Evolutionary conservation across 2,797 vertebrate genomes (phyloP).

Genomic region (Margarornis squamiger): DNA sequence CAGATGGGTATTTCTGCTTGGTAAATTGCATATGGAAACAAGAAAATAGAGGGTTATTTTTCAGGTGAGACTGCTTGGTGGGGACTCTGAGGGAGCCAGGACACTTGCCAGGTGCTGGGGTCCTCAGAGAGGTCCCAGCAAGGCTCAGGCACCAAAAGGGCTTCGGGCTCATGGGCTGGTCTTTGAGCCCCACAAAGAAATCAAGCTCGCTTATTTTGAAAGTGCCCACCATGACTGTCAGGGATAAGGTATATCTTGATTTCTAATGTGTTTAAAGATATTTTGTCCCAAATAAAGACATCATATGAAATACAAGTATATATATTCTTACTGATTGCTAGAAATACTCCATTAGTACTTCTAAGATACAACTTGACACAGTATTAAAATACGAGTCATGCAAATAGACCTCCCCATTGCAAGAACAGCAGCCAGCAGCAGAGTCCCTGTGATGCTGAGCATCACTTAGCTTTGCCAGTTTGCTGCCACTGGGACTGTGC

Average conservation of each 20-base stretch:
- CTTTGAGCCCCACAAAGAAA: neutral
- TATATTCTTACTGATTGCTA: neutral
- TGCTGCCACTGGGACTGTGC: neutral
- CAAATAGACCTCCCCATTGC: constrained; percentile 16
- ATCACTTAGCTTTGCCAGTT: neutral
- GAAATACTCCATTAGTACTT: neutral
- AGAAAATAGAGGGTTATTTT: neutral
- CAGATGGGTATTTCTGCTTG: neutral
- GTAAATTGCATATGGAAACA: neutral
- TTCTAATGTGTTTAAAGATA: neutral
- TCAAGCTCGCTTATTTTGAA: neutral
- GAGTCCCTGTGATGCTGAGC: neutral
- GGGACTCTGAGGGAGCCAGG: neutral
- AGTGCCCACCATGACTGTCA: neutral
- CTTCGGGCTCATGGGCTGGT: neutral
- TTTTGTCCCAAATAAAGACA: neutral
- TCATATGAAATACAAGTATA: neutral
- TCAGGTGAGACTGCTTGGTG: neutral
- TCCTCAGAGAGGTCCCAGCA: neutral
- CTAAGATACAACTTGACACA: neutral
- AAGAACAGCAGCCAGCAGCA: neutral
- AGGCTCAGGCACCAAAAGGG: neutral
- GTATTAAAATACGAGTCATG: neutral
- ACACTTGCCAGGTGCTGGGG: neutral
- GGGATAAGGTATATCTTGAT: neutral